A percentile compares a stretch with the other conserved stretches of the same genome.
phyloP scores from a whole-genome alignment of 2,113 vertebrate genomes.

The Xenus cinereus region DNA sequence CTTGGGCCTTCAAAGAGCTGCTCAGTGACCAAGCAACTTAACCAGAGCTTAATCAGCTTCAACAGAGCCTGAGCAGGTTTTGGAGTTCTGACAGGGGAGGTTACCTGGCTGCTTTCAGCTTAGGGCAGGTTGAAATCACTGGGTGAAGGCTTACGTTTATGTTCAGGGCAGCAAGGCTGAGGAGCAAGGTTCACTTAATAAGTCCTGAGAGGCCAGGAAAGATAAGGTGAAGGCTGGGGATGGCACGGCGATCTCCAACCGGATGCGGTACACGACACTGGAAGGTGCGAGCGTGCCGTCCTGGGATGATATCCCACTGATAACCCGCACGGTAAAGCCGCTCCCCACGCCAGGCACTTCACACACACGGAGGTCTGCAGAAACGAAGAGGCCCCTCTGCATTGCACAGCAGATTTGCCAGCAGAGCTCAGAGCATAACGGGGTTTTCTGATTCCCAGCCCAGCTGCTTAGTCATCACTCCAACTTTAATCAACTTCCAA shows the following conservation, averaged over 20 bases:
- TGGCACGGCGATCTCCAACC: neutral
- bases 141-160: neutral
- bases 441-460: neutral
- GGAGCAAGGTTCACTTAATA: neutral
- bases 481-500: neutral
- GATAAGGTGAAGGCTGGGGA: neutral
- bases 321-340: rapidly evolving
- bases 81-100: neutral
- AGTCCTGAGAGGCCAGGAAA: neutral
- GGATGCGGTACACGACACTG: rapidly evolving
- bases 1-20: neutral
- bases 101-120: neutral
- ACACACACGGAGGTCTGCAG: neutral
- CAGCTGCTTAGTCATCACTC: conserved; percentile 8
- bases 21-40: neutral
- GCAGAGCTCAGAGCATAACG: neutral
- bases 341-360: neutral
- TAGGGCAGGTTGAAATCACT: neutral
- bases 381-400: neutral
- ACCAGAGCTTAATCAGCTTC: neutral
- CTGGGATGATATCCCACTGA: neutral
- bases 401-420: neutral
- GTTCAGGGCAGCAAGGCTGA: neutral
- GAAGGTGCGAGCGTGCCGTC: neutral
- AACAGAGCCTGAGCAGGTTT: neutral